Percentiles rank a stretch among this genome's conserved stretches.
Evolutionary conservation across 2,888 invertebrate species (phyloP).

Genomic region (Clusia tigrina): DNA sequence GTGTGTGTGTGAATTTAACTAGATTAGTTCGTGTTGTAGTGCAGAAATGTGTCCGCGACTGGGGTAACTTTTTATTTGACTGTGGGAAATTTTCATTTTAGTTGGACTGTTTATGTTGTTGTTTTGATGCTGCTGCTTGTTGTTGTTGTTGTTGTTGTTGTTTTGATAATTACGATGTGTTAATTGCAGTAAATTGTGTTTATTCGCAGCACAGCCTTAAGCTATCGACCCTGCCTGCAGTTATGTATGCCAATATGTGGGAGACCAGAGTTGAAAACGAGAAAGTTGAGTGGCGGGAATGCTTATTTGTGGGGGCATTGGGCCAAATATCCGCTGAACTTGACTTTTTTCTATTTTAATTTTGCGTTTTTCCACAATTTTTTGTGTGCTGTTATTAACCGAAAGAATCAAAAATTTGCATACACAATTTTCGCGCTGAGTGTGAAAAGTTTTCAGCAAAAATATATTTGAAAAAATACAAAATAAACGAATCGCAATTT

Average conservation of each 20-base stretch:
- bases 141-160: slow-evolving; percentile 47
- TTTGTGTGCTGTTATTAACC: no score
- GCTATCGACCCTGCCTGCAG: no score
- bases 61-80: background rate
- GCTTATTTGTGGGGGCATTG: background rate
- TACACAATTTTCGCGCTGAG: no score
- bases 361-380: background rate
- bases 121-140: background rate
- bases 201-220: no score
- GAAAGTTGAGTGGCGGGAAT: no score
- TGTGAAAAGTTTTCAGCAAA: background rate
- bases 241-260: no score
- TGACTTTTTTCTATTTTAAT: background rate
- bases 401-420: no score
- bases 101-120: background rate
- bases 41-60: slow-evolving; percentile 28
- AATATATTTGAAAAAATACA: no score
- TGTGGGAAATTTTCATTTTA: background rate
- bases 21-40: slow-evolving; percentile 51
- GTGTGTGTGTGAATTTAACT: slow-evolving; percentile 43
- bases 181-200: slow-evolving; percentile 53
- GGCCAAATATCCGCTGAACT: background rate
- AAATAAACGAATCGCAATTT: background rate
- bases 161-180: slow-evolving; percentile 53
- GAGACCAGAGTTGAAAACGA: no score